phyloP scores from a whole-genome alignment of 2,888 invertebrate species.

The Smittia sp. region DNA sequence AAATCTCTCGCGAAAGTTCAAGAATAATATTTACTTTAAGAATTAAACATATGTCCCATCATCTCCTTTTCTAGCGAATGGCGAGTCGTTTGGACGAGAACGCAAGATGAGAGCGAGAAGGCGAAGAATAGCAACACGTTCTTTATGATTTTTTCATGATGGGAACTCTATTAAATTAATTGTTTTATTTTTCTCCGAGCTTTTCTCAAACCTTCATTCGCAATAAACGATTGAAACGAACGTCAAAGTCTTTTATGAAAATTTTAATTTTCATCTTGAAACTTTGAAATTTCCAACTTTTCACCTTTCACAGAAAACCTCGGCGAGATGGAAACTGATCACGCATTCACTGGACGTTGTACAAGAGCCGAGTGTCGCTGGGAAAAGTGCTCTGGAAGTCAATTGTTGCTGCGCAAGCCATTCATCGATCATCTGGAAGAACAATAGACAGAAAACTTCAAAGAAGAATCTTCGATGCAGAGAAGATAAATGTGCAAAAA shows the following conservation, averaged over 20 bases:
- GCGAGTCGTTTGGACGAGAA: not conserved
- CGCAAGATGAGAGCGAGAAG: not conserved
- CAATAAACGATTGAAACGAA: not conserved
- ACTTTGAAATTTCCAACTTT: not conserved
- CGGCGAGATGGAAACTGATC: constrained; percentile 36
- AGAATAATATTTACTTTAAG: constrained; percentile 38
- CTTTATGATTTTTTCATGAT: constrained; percentile 15
- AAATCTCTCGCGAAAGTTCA: constrained; percentile 23
- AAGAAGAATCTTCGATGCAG: too few species aligned
- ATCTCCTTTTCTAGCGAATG: constrained; percentile 4
- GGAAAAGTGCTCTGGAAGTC: not conserved
- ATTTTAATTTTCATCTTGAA: not conserved
- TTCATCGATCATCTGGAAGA: not conserved
- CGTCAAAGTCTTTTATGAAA: constrained; percentile 2
- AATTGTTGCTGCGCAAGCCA: constrained; percentile 1
- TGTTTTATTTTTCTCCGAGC: constrained; percentile 6
- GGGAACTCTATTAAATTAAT: constrained; percentile 13
- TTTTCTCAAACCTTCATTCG: not conserved
- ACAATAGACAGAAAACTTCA: not conserved
- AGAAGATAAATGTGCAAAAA: not conserved
- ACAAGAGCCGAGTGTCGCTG: not conserved
- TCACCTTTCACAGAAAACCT: constrained; percentile 11
- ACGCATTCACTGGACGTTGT: constrained; percentile 38
- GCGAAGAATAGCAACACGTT: constrained; percentile 1
- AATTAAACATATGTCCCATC: constrained; percentile 41